Conservation (phyloP, 2,797 vertebrate genomes). For the Numenius phaeopus region DNA sequence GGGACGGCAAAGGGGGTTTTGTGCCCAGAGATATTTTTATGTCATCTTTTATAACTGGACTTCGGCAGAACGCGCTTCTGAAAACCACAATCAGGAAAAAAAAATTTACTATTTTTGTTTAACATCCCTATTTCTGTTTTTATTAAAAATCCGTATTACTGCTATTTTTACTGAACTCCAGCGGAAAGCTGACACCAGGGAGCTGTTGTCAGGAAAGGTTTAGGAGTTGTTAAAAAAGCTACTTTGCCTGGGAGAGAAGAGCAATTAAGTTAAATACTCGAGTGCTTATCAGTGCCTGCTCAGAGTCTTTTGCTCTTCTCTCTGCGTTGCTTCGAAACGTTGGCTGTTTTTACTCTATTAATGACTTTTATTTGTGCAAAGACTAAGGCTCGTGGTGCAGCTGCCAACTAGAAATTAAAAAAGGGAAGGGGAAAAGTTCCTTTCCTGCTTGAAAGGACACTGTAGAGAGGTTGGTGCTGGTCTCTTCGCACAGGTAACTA, state of each 20-base stretch:
- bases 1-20: accelerated
- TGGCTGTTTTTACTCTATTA: not conserved
- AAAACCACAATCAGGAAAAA: not conserved
- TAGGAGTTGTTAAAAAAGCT: not conserved
- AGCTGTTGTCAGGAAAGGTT: not conserved
- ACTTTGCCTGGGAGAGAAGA: not conserved
- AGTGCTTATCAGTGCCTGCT: not conserved
- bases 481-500: too few species aligned
- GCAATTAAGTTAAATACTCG: not conserved
- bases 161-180: not conserved
- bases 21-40: not conserved
- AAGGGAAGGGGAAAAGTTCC: not conserved
- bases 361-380: not conserved
- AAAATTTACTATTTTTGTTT: not conserved
- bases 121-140: not conserved
- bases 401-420: not conserved
- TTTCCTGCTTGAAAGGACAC: too few species aligned
- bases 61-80: not conserved
- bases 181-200: not conserved
- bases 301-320: not conserved
- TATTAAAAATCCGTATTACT: not conserved
- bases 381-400: not conserved
- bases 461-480: too few species aligned
- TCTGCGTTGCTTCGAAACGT: not conserved
- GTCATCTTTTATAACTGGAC: not conserved